These are phyloP conservation scores for Corythucha ciliata DNA, from an alignment of 2,888 invertebrate genomes.

Conservation along the genomic window DNA sequence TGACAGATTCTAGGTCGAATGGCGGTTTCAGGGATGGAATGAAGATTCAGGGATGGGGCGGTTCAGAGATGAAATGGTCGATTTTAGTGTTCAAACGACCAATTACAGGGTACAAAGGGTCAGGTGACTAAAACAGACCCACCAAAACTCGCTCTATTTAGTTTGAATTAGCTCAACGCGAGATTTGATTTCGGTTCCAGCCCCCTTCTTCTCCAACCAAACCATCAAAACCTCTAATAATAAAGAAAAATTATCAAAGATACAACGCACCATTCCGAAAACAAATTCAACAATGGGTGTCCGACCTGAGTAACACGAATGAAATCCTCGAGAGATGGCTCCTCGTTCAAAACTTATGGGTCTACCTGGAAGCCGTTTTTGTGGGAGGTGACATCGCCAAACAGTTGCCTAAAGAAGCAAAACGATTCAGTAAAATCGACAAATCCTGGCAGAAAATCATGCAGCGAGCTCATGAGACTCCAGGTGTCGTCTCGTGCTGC, in stretches of 20 bases:
- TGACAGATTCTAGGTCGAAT: too few species aligned
- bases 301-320: slow-evolving; percentile 88
- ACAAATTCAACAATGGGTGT: slow-evolving; percentile 92
- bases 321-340: slow-evolving; percentile 95
- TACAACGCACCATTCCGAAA: slow-evolving; percentile 95
- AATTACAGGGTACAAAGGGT: too few species aligned
- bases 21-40: too few species aligned
- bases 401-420: slow-evolving; percentile 88
- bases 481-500: slow-evolving; percentile 91
- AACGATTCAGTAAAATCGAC: slow-evolving; percentile 91
- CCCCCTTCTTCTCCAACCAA: neutral
- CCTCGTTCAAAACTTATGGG: slow-evolving; percentile 96
- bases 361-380: slow-evolving; percentile 93
- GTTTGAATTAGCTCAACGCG: neutral
- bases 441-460: slow-evolving; percentile 98
- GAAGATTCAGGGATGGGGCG: too few species aligned
- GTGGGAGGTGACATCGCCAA: slow-evolving; percentile 99
- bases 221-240: neutral
- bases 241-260: slow-evolving; percentile 43
- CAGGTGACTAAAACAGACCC: neutral
- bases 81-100: too few species aligned
- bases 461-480: slow-evolving; percentile 92
- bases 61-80: too few species aligned
- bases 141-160: neutral
- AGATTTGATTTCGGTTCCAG: neutral